phyloP scores from a whole-genome alignment of 2,113 vertebrate genomes.

The Hystrix cristata region DNA sequence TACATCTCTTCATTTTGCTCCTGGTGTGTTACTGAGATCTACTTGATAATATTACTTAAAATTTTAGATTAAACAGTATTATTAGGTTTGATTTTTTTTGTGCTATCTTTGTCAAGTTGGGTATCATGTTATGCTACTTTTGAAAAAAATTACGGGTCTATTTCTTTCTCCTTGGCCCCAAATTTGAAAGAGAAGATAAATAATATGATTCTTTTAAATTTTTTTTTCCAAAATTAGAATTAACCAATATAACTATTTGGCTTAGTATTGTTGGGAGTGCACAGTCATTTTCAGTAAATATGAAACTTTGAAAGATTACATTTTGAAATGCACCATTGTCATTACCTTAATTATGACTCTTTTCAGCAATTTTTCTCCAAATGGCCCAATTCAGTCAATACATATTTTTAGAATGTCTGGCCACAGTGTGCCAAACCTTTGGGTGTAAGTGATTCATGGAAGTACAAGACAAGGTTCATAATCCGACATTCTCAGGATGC shows the following conservation, averaged over 20 bases:
- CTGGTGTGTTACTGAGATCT: neutral
- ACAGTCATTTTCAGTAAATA: neutral
- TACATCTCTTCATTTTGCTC: neutral
- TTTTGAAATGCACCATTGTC: neutral
- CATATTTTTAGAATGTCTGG: neutral
- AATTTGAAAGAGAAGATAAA: neutral
- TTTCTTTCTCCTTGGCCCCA: neutral
- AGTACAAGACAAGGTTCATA: neutral
- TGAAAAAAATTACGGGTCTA: neutral
- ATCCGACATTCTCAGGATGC: neutral
- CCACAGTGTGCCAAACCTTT: neutral
- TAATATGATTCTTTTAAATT: neutral
- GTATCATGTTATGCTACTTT: neutral
- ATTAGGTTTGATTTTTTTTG: neutral
- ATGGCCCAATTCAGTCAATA: constrained; percentile 33
- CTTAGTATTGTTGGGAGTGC: neutral
- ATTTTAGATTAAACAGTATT: neutral
- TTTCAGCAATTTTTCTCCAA: neutral
- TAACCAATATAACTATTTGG: neutral
- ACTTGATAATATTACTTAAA: neutral
- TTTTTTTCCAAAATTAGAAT: neutral
- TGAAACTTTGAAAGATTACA: neutral
- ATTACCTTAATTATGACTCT: neutral
- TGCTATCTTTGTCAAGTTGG: neutral
- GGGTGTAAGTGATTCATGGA: neutral